Conservation (phyloP, 2,797 vertebrate species). For the Acanthurus lineatus region DNA sequence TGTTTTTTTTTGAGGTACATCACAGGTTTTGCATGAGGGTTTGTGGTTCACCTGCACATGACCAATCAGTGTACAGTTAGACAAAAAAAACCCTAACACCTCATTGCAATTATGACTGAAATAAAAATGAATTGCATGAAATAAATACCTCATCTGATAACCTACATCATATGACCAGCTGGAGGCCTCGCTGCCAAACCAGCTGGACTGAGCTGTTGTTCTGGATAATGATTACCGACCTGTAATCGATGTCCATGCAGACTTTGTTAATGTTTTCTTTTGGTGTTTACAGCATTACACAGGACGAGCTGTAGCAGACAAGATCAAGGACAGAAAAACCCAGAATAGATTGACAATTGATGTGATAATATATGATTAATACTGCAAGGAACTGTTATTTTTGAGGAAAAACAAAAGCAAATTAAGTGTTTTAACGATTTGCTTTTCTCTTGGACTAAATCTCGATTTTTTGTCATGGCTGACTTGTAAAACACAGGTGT, state of each 20-base stretch:
- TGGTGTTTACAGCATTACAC: neutral
- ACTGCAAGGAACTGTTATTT: too few relatives aligned
- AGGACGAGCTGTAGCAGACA: neutral
- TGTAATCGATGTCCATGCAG: constrained; percentile 1
- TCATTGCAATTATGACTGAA: neutral
- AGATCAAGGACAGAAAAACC: neutral
- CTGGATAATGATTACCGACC: constrained; percentile 51
- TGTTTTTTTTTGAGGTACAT: neutral
- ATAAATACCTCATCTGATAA: neutral
- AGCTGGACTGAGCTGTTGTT: neutral
- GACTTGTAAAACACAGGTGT: too few relatives aligned
- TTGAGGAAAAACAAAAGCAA: too few relatives aligned
- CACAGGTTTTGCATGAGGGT: neutral
- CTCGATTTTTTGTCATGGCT: too few relatives aligned
- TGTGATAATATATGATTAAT: too few relatives aligned
- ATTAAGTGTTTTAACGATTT: too few relatives aligned
- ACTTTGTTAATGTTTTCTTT: constrained; percentile 59
- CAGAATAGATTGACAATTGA: too few relatives aligned
- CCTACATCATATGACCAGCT: neutral
- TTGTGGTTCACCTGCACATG: neutral
- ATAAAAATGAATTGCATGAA: neutral
- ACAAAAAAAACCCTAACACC: neutral
- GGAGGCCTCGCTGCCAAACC: neutral
- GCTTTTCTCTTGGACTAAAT: too few relatives aligned
- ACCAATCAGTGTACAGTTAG: neutral